Base-by-base conservation (phyloP, 1,140 invertebrate genomes). In the Papilio dardanus region DNA sequence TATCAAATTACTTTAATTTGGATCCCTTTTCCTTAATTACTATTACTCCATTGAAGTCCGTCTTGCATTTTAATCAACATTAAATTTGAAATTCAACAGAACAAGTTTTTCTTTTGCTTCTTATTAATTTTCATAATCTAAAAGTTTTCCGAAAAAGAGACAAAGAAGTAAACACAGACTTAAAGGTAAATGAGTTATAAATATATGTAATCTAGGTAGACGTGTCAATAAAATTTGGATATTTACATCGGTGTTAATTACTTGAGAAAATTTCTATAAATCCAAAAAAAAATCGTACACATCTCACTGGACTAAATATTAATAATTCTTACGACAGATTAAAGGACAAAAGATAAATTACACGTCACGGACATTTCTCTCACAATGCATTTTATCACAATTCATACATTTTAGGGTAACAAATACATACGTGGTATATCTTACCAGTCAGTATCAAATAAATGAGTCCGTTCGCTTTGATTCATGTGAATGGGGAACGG, bases 391-490 rank as follows among this genome's bases (percentile, higher is more conserved):
- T 71, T 50, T 71, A 71, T 71, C 69, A 31, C 67, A n/a, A 35
- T 21, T 42, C 75, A 76, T 76, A 76, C 58, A 35, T 40, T 30
- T 40, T 40, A 19, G 75, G 37, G 65, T 73, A 73, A 71, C 74
- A 68, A 79, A 83, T 85, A 76, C 81, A 82, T 81, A 81, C 74
- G 71, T 74, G 73, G 76, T 86, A 81, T 85, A 84, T 82, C 82
- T 84, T 83, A 77, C 80, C 78, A 77, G 81, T 82, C 76, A 79
- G 84, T 86, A 90, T 90, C 88, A 89, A 91, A 92, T 89, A 90
- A 92, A 92, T 91, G 89, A 92, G 88, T 87, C 80, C 85, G 89
- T 83, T 83, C 88, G 83, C 85, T 91, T 92, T 92, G 91, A 92
- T 92, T 89, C 91, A 92, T 91, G 85, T 81, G 88, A 88, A 90